A percentile compares a stretch with the other conserved stretches of the same genome.
These are phyloP conservation scores for Mimachlamys varia DNA, from an alignment of 2,888 invertebrate species.

Conservation along the genomic window DNA sequence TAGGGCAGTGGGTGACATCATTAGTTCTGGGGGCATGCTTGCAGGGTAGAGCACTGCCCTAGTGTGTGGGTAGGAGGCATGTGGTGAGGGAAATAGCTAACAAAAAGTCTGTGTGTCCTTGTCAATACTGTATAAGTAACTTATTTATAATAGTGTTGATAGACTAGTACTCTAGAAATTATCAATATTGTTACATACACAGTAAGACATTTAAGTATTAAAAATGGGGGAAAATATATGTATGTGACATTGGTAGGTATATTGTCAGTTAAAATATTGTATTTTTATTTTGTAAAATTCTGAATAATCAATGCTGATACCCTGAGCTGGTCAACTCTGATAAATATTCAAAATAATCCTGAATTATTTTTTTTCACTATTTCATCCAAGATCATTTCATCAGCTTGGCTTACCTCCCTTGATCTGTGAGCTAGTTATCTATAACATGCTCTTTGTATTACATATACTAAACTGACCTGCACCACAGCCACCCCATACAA, in stretches of 20 bases:
- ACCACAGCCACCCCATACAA: neutral
- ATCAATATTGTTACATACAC: too few relatives aligned
- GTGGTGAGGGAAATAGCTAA: neutral
- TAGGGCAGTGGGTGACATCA: neutral
- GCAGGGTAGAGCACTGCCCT: neutral
- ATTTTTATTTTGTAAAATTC: too few relatives aligned
- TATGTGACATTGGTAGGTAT: too few relatives aligned
- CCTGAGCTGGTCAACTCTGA: neutral
- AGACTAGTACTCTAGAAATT: too few relatives aligned
- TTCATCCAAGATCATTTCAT: neutral
- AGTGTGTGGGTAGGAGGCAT: neutral
- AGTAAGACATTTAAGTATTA: too few relatives aligned
- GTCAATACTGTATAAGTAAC: neutral
- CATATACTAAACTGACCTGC: neutral
- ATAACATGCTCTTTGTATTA: neutral
- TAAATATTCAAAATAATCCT: neutral
- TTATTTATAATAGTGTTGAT: too few relatives aligned
- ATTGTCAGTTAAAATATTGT: too few relatives aligned
- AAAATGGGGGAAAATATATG: too few relatives aligned
- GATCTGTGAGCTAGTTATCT: neutral
- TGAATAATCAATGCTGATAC: too few relatives aligned
- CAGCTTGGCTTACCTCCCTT: constrained; percentile 25
- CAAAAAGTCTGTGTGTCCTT: neutral
- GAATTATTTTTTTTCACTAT: neutral
- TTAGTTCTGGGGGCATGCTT: neutral